phyloP scores from a whole-genome alignment of 1,140 invertebrate genomes.

The Araneus ventricosus region DNA sequence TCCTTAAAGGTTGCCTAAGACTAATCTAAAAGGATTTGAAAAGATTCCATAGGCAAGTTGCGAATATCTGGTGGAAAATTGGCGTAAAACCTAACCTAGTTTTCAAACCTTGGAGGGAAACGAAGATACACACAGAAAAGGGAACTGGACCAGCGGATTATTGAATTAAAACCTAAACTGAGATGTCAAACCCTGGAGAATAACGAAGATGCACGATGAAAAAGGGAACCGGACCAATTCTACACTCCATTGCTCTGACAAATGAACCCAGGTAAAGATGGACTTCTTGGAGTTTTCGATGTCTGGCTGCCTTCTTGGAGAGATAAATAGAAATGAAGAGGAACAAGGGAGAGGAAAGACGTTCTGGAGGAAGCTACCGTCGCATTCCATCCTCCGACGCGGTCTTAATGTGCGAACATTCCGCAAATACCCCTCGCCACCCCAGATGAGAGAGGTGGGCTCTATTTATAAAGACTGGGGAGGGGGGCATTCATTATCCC shows the following conservation, averaged over 20 bases:
- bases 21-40: no score
- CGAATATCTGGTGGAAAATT: no score
- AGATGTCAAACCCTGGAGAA: no score
- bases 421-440: slow-evolving; percentile 37
- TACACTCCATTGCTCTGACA: not conserved
- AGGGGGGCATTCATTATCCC: slow-evolving; percentile 26
- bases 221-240: not conserved
- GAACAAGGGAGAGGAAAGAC: not conserved
- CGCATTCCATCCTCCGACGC: slow-evolving; percentile 37
- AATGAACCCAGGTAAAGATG: not conserved
- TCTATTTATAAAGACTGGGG: slow-evolving; percentile 33
- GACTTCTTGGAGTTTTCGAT: not conserved
- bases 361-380: not conserved
- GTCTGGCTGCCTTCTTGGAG: not conserved
- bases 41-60: no score
- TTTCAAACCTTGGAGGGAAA: no score
- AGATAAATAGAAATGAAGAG: not conserved
- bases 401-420: slow-evolving; percentile 33
- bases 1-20: no score
- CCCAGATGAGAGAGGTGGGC: slow-evolving; percentile 30
- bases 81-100: no score
- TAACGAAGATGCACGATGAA: no score
- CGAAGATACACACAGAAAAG: no score
- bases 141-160: not conserved
- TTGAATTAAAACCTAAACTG: no score